Conservation (phyloP, 2,113 vertebrate genomes). For the Petroica traversi region DNA sequence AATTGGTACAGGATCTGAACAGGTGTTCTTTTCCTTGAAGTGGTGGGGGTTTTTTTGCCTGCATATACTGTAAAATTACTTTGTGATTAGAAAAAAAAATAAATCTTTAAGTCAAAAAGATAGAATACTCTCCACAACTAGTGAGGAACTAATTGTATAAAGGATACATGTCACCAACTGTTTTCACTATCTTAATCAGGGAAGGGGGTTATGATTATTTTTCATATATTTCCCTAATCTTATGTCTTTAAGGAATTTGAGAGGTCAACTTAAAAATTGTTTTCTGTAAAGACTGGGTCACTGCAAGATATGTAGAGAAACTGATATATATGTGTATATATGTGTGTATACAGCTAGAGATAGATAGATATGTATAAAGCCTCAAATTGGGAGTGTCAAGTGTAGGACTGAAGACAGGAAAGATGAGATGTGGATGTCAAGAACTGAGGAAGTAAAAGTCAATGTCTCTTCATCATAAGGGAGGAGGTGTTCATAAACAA, state of each 20-base stretch:
- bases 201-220: neutral
- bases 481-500: neutral
- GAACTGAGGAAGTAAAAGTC: neutral
- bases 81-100: neutral
- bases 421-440: fast-evolving
- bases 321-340: no score
- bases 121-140: neutral
- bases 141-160: neutral
- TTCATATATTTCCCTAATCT: neutral
- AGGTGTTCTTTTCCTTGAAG: neutral
- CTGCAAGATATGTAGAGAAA: neutral
- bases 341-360: neutral
- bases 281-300: neutral
- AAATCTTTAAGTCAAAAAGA: neutral
- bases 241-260: neutral
- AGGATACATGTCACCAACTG: neutral
- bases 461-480: neutral
- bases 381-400: neutral
- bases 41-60: neutral
- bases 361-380: neutral
- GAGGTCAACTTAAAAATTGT: neutral
- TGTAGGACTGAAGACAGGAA: neutral
- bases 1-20: neutral
- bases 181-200: neutral
- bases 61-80: neutral